Conservation (phyloP, 2,797 vertebrate species). For the Novumbra hubbsi region DNA sequence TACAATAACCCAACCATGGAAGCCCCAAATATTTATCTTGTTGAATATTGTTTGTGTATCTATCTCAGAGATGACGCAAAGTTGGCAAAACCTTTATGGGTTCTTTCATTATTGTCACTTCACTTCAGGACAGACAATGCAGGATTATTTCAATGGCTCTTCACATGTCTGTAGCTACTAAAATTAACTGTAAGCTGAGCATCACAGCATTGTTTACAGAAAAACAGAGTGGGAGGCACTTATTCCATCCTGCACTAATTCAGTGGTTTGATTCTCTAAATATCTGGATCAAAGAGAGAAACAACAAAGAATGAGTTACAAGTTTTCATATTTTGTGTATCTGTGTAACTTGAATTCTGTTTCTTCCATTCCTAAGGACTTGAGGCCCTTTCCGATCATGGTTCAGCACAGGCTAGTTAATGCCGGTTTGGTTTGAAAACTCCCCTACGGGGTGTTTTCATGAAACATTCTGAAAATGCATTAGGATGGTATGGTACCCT, state of each 20-base stretch:
- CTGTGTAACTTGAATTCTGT: conserved; percentile 66
- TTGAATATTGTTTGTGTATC: conserved; percentile 24
- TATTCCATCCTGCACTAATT: conserved; percentile 57
- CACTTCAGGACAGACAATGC: conserved; percentile 60
- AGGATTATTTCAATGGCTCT: conserved; percentile 44
- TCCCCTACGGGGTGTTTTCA: conserved; percentile 44
- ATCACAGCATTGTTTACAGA: conserved; percentile 56
- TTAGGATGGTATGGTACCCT: conserved; percentile 45
- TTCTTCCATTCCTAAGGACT: conserved; percentile 61
- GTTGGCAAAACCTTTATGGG: conserved; percentile 24
- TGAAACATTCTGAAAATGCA: conserved; percentile 41
- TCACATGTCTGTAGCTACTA: conserved; percentile 44
- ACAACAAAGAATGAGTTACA: conserved; percentile 66
- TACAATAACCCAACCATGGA: conserved; percentile 25
- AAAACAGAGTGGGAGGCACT: conserved; percentile 60
- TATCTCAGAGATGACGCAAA: conserved; percentile 34
- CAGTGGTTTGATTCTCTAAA: conserved; percentile 63
- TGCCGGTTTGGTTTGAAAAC: conserved; percentile 40
- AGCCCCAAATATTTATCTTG: conserved; percentile 40
- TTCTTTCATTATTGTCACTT: conserved; percentile 46
- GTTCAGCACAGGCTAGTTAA: conserved; percentile 42
- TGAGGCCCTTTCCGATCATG: conserved; percentile 53
- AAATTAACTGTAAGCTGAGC: conserved; percentile 49
- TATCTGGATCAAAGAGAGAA: conserved; percentile 68
- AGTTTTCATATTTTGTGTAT: conserved; percentile 61